Conservation (phyloP, 2,797 vertebrate genomes). For the Telmatherina bonti region DNA sequence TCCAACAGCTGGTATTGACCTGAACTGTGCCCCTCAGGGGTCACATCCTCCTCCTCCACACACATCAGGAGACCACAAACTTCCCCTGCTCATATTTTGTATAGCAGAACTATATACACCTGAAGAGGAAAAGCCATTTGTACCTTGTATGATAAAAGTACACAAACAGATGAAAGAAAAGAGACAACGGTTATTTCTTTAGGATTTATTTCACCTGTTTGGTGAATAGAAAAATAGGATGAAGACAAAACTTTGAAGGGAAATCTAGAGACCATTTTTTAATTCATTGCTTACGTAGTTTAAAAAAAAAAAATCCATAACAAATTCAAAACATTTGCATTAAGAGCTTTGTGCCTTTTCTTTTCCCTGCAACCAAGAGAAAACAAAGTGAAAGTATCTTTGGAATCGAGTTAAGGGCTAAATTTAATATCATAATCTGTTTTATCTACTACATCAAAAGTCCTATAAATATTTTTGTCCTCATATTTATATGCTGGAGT, state of each 20-base stretch:
- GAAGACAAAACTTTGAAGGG: slow-evolving; percentile 85
- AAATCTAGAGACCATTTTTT: slow-evolving; percentile 85
- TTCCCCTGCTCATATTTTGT: slow-evolving; percentile 29
- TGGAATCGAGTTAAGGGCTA: slow-evolving; percentile 85
- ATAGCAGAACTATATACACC: slow-evolving; percentile 57
- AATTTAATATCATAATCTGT: slow-evolving; percentile 85
- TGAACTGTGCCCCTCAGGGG: slow-evolving; percentile 65
- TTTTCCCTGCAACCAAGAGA: slow-evolving; percentile 87
- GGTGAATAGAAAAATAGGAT: slow-evolving; percentile 89
- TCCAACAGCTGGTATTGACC: slow-evolving; percentile 84
- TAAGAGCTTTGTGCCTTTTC: slow-evolving; percentile 87
- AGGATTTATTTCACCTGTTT: slow-evolving; percentile 86
- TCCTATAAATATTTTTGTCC: slow-evolving; percentile 88
- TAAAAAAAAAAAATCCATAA: slow-evolving; percentile 74
- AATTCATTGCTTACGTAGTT: slow-evolving; percentile 83
- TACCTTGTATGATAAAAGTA: slow-evolving; percentile 30
- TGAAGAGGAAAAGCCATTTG: slow-evolving; percentile 54
- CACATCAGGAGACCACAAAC: slow-evolving; percentile 38
- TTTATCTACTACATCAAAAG: slow-evolving; percentile 86
- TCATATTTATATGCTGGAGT: slow-evolving; percentile 87
- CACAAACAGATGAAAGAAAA: slow-evolving; percentile 46
- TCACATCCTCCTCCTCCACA: slow-evolving; percentile 42
- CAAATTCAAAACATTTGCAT: slow-evolving; percentile 85
- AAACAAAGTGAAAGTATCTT: slow-evolving; percentile 86
- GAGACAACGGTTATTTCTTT: slow-evolving; percentile 66